phyloP scores from a whole-genome alignment of 2,888 invertebrate species.

The Myopa tessellatipennis region DNA sequence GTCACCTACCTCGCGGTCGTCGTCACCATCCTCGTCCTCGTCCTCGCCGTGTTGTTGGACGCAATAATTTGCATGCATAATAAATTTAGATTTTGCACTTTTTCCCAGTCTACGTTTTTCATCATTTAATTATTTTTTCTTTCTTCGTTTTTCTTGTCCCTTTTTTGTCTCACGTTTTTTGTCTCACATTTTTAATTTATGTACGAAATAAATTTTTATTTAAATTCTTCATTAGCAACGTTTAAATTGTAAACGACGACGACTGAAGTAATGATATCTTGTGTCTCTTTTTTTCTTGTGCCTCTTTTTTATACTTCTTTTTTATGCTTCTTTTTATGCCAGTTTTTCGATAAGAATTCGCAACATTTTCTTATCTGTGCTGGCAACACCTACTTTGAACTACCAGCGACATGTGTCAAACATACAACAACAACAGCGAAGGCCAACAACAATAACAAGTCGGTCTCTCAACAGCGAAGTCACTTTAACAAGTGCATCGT shows the following conservation, averaged over 20 bases:
- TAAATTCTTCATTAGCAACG: constrained; percentile 54
- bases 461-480: too few species aligned
- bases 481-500: not conserved
- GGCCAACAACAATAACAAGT: too few species aligned
- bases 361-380: constrained; percentile 7
- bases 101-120: not conserved
- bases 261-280: not conserved
- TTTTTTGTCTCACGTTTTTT: constrained; percentile 3
- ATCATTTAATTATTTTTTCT: not conserved
- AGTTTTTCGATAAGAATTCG: constrained; percentile 1
- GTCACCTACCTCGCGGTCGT: too few species aligned
- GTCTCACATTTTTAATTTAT: constrained; percentile 16
- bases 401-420: constrained; percentile 20
- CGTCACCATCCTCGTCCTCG: not conserved
- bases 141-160: not conserved
- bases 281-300: too few species aligned
- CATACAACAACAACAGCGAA: constrained; percentile 10
- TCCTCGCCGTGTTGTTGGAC: not conserved
- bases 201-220: constrained; percentile 46
- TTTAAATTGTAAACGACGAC: constrained; percentile 45
- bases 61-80: constrained; percentile 35
- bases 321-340: not conserved
- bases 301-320: not conserved
- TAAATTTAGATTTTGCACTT: not conserved
- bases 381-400: constrained; percentile 23